Percentiles rank a stretch among this genome's conserved stretches.
phyloP scores from a whole-genome alignment of 2,888 invertebrate species.

The Melanostoma scalare region DNA sequence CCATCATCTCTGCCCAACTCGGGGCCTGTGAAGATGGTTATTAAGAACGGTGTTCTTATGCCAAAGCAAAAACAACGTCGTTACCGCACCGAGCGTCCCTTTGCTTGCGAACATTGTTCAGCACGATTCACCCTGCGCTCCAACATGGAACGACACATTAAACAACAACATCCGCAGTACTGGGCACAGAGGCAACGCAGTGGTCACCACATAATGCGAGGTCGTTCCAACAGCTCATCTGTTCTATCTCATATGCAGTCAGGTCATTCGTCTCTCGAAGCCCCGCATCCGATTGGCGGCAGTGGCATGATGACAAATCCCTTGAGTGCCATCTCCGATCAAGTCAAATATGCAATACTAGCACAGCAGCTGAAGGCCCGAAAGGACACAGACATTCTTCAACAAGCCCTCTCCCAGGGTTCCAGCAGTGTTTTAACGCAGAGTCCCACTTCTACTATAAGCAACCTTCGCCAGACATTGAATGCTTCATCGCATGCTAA shows the following conservation, averaged over 20 bases:
- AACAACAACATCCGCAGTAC: constrained; percentile 95
- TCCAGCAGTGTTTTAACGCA: constrained; percentile 77
- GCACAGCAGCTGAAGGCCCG: constrained; percentile 89
- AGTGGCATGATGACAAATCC: constrained; percentile 77
- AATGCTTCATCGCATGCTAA: constrained; percentile 73
- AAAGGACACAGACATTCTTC: constrained; percentile 80
- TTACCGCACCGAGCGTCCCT: constrained; percentile 94
- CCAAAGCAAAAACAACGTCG: constrained; percentile 95
- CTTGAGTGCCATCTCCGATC: constrained; percentile 84
- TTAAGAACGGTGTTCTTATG: constrained; percentile 94
- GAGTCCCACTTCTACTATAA: constrained; percentile 48
- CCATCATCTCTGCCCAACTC: constrained; percentile 79
- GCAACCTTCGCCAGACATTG: constrained; percentile 57
- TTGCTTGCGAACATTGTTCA: constrained; percentile 94
- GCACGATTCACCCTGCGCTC: constrained; percentile 95
- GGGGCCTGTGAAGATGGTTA: constrained; percentile 90
- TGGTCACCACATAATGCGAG: constrained; percentile 82
- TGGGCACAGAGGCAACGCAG: constrained; percentile 91
- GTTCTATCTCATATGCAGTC: constrained; percentile 74
- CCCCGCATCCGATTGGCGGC: constrained; percentile 24
- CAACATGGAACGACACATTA: constrained; percentile 97
- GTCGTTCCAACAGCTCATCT: constrained; percentile 77
- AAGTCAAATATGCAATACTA: constrained; percentile 89
- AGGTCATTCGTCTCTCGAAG: constrained; percentile 59
- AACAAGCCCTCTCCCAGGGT: constrained; percentile 80